These are phyloP conservation scores for Latrodectus elegans DNA, from an alignment of 2,888 invertebrate genomes.

Conservation along the genomic window DNA sequence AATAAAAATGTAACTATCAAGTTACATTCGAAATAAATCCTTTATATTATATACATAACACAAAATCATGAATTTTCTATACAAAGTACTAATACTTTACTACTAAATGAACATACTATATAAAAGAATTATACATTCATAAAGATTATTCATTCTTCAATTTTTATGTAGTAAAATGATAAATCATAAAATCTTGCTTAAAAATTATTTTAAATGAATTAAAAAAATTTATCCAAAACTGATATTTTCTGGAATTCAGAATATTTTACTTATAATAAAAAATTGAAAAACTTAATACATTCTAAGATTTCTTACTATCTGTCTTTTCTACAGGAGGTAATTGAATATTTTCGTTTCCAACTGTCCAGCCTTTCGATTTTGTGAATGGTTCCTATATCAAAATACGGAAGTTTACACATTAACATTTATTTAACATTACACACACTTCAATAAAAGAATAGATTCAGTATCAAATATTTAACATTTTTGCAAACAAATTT, in stretches of 20 bases:
- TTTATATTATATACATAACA: too few relatives aligned
- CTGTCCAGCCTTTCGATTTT: constrained; percentile 57
- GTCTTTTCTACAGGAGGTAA: constrained; percentile 19
- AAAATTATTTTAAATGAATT: neutral
- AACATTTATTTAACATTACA: neutral
- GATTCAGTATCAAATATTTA: neutral
- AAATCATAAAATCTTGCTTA: neutral
- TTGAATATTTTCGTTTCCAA: constrained; percentile 30
- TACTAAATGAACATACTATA: too few relatives aligned
- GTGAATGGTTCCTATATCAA: constrained; percentile 41
- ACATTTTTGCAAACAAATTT: neutral
- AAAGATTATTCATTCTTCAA: too few relatives aligned
- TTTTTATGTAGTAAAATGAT: too few relatives aligned
- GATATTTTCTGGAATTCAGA: neutral
- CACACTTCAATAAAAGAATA: too few relatives aligned
- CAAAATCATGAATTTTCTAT: too few relatives aligned
- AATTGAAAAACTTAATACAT: neutral
- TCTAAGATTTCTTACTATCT: constrained; percentile 23
- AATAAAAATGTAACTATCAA: too few relatives aligned
- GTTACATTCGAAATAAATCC: too few relatives aligned
- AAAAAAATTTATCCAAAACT: neutral
- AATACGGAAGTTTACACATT: neutral
- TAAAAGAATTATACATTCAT: too few relatives aligned
- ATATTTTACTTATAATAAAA: neutral
- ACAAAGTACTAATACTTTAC: too few relatives aligned